phyloP scores from a whole-genome alignment of 2,797 vertebrate species.

The Pipistrellus kuhlii region DNA sequence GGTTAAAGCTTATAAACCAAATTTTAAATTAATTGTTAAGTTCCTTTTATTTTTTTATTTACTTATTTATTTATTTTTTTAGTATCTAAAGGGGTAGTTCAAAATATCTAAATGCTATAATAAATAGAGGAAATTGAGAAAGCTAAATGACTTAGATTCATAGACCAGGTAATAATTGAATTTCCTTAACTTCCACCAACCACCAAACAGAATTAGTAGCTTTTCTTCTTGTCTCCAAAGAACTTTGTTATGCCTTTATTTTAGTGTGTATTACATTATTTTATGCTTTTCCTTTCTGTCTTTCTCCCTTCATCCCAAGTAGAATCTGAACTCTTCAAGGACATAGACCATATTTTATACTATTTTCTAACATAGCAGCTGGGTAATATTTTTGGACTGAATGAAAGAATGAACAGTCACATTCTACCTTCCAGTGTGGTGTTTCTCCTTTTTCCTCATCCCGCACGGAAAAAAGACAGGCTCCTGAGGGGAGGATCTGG shows the following conservation, averaged over 20 bases:
- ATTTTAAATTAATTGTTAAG: background rate
- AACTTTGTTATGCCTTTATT: background rate
- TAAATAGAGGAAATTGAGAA: background rate
- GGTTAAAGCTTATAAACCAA: background rate
- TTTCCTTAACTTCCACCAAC: background rate
- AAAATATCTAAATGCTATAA: background rate
- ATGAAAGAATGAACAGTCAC: no score
- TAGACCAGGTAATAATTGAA: background rate
- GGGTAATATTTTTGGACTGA: no score
- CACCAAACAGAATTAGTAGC: background rate
- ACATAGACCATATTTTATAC: no score
- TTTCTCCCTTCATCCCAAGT: no score
- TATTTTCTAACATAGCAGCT: no score
- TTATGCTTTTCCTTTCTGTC: background rate
- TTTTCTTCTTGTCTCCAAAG: background rate
- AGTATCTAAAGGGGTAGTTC: background rate
- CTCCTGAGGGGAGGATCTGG: no score
- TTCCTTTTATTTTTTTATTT: background rate
- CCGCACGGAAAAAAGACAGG: no score
- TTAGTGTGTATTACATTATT: background rate
- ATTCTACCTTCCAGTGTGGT: no score
- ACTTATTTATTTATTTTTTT: background rate
- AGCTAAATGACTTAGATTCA: background rate
- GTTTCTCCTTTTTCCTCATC: no score
- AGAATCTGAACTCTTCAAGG: no score